Conservation (phyloP, 2,797 vertebrate genomes). For the Scarus forsteni region DNA sequence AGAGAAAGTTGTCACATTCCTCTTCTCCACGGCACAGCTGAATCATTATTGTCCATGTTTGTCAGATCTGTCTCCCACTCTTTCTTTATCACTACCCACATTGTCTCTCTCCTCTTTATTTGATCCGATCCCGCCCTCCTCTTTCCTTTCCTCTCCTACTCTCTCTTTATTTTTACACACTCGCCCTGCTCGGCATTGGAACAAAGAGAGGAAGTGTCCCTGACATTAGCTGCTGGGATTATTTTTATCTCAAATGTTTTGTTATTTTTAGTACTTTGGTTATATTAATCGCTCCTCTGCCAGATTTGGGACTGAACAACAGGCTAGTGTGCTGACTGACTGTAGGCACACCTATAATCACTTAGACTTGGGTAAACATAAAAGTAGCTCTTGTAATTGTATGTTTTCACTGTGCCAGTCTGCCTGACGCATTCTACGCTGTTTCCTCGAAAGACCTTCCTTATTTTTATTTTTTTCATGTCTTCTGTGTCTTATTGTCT, state of each 20-base stretch:
- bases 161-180: constrained; percentile 61
- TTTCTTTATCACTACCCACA: constrained; percentile 47
- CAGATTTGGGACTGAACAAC: constrained; percentile 62
- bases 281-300: constrained; percentile 67
- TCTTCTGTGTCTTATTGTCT: constrained; percentile 47
- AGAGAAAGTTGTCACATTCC: constrained; percentile 75
- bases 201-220: constrained; percentile 74
- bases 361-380: constrained; percentile 55
- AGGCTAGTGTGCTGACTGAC: constrained; percentile 40
- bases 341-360: constrained; percentile 73
- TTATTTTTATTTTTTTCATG: constrained; percentile 44
- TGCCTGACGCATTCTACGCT: constrained; percentile 55
- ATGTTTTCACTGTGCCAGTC: constrained; percentile 67
- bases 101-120: constrained; percentile 48
- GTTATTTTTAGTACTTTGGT: constrained; percentile 73
- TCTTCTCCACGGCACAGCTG: constrained; percentile 37
- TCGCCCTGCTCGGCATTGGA: constrained; percentile 38
- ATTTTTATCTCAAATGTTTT: constrained; percentile 64
- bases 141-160: constrained; percentile 42
- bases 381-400: constrained; percentile 70
- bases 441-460: constrained; percentile 52
- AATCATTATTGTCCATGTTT: constrained; percentile 46
- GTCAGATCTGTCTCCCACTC: constrained; percentile 36
- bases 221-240: constrained; percentile 61
- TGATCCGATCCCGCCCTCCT: constrained; percentile 38